Evolutionary conservation across 2,797 vertebrate species (phyloP).

Genomic region (Sebastes dallii): DNA sequence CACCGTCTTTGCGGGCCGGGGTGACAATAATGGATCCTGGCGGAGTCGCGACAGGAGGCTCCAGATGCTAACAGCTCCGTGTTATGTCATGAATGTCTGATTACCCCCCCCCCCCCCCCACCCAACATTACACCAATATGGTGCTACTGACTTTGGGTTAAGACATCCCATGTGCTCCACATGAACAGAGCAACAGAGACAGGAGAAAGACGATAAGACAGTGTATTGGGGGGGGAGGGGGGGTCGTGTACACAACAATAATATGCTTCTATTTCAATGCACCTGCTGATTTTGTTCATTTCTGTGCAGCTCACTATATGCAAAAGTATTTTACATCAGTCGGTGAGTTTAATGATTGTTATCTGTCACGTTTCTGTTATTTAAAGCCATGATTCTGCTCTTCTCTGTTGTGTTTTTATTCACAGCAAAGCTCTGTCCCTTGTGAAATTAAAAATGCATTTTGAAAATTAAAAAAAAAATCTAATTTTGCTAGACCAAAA

Average conservation of each 20-base stretch:
- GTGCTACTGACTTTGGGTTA: conserved; percentile 8
- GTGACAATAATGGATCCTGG: conserved; percentile 66
- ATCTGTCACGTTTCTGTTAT: neutral
- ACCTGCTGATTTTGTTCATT: neutral
- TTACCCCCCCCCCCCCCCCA: neutral
- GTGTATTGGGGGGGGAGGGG: neutral
- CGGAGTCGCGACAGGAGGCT: conserved; percentile 40
- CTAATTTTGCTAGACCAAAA: neutral
- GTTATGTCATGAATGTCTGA: conserved; percentile 57
- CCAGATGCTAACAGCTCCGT: conserved; percentile 42
- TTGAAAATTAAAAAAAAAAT: neutral
- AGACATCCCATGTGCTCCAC: neutral
- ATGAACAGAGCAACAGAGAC: neutral
- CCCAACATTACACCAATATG: conserved; percentile 40
- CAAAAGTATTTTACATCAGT: neutral
- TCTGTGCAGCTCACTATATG: neutral
- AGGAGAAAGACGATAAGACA: neutral
- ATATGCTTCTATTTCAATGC: neutral
- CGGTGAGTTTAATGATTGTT: neutral
- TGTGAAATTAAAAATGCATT: neutral
- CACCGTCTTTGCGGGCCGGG: conserved; percentile 40
- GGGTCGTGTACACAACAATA: neutral
- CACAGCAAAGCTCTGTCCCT: neutral
- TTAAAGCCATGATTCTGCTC: neutral
- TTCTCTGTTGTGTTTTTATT: neutral